Evolutionary conservation across 2,888 invertebrate genomes (phyloP), one percentile per base, ranked within the genome.

Genomic region (Tiliacea aurago): DNA sequence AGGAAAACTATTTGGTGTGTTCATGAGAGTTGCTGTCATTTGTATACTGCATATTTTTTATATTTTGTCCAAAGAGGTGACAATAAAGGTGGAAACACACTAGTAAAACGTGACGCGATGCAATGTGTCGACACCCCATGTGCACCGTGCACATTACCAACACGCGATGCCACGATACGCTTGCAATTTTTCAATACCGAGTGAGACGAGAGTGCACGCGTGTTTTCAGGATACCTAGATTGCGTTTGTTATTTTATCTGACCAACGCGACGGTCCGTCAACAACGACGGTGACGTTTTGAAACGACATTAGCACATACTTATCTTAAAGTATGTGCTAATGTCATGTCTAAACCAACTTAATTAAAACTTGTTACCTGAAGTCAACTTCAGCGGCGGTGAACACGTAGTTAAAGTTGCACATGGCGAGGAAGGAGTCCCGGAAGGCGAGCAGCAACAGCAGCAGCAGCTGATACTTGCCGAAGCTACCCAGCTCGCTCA

Each of bases 371-470:
- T 6, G 9, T 41, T 74, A 97, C 97, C 97, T 97, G 93, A 95
- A 96, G 15, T 93, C 88, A 2, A 97, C 94, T 70, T 97, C 96
- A 1, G 96, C 95, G 1, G 97, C 97, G 0, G 97, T 95, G 90
- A 97, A 97, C 51, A 97, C 95, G 84, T 97, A 97, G 87, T 96
- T 93, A 81, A 92, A 95, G 90, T 96, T 96, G 90, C 96, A 96
- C 95, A 96, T 96, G 83, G 83, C 89, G 73, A 96, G 95, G 90
- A 97, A 96, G 73, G 97, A 93, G 86, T 97, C 95, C 3, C 97
- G 94, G 89, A 97, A 93, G 80, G 97, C 96, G 28, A 97, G 94
- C 74, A 97, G 92, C 33, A 95, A 85, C 80, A 97, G 95, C 86
- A 97, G 94, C 75, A 96, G 87, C 79, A 97, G 88, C 91, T 97